Conservation (phyloP, 2,113 vertebrate species). For the Neoarius graeffei region DNA sequence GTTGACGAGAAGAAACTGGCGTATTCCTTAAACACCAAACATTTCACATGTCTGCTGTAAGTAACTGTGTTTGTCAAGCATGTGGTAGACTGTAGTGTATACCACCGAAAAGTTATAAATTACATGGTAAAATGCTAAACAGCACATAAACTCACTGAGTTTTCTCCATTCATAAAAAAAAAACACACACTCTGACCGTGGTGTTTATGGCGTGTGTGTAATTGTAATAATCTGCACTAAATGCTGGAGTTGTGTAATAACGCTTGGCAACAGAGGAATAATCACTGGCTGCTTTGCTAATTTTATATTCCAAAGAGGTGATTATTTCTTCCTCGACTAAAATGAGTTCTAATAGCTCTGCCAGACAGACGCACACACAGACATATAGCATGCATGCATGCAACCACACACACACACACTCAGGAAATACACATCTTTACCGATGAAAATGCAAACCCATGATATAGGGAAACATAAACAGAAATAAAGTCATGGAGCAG, state of each 20-base stretch:
- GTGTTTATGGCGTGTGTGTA: conserved; percentile 57
- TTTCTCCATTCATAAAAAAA: conserved; percentile 26
- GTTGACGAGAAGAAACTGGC: neutral
- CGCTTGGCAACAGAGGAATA: conserved; percentile 62
- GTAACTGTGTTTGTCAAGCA: neutral
- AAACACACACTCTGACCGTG: neutral
- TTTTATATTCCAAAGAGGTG: conserved; percentile 62
- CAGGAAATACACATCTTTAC: neutral
- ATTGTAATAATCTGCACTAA: conserved; percentile 67
- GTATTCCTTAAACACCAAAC: neutral
- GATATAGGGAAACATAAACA: conserved; percentile 8
- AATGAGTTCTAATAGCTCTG: conserved; percentile 52
- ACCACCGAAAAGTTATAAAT: neutral
- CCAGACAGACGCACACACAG: conserved; percentile 42
- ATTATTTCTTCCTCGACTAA: conserved; percentile 61
- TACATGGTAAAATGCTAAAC: neutral
- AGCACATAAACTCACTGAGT: neutral
- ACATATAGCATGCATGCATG: conserved; percentile 22
- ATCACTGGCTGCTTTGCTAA: conserved; percentile 59
- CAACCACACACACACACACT: conserved; percentile 1
- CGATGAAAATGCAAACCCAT: conserved; percentile 13
- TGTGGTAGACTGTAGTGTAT: neutral
- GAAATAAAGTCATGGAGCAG: conserved; percentile 3
- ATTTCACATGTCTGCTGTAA: neutral
- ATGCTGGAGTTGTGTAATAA: conserved; percentile 64